Evolutionary conservation across 2,113 vertebrate genomes (phyloP), one percentile per base, ranked within the genome.

Genomic region (Amphiprion percula): DNA sequence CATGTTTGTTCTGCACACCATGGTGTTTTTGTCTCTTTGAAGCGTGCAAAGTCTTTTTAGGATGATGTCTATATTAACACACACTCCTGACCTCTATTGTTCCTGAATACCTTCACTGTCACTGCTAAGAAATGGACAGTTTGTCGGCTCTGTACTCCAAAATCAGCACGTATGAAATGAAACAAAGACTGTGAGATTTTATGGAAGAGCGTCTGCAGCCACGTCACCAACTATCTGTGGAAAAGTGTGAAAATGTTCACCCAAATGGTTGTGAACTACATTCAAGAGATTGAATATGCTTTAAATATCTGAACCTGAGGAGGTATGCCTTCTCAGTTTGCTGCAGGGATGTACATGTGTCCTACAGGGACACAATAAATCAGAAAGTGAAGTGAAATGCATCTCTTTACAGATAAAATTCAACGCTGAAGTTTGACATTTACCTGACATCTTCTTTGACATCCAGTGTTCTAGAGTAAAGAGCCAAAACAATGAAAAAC

Each of bases 401-500:
- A 50, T 5, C 19, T 23, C 7, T 41, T 44, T 23, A 64, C 59
- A 23, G 33, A 4, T 39, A 1, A 37, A 68, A 33, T n/a, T 21
- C 26, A 49, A 19, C 67, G 0, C 28, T 12, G 4, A 70, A n/a
- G 8, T 49, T 30, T 30, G 16, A 37, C 41, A 44, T 47, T 37
- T 49, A 56, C 24, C 23, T 12, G 4, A 24, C 17, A 53, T 76
- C 10, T 52, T 10, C 24, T 5, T 37, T 52, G 4, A 50, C 44
- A 7, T 56, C 47, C 11, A 54, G 15, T 55, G 52, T 64, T 50
- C 41, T 44, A 24, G 33, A 74, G 19, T 17, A 28, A 4, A 54
- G 70, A 75, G 62, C 14, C 33, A 50, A 72, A 78, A 21, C 10
- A 39, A 39, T 6, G 16, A 47, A 50, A 61, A 37, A 47, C 49